Evolutionary conservation across 2,888 invertebrate species (phyloP).

Genomic region (Acheta domesticus): DNA sequence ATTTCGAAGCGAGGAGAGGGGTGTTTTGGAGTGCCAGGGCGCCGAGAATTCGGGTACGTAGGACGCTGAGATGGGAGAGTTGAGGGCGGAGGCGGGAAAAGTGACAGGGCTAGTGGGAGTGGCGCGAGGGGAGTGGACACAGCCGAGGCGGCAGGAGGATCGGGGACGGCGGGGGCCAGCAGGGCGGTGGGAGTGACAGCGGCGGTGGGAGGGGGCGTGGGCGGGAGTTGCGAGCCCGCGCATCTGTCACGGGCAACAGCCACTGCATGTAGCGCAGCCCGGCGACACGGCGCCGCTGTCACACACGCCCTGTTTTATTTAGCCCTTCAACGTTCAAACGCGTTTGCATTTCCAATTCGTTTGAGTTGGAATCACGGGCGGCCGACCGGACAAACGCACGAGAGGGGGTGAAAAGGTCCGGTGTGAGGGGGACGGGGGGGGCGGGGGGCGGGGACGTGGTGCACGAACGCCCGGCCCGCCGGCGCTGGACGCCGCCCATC

Average conservation of each 20-base stretch:
- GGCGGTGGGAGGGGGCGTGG: not conserved
- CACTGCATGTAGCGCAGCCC: not conserved
- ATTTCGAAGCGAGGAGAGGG: no score
- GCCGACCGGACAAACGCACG: not conserved
- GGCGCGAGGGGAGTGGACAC: no score
- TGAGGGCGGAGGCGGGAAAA: no score
- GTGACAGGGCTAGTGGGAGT: no score
- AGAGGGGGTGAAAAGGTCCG: no score
- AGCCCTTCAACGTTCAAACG: conserved; percentile 7
- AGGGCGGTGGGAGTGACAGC: not conserved
- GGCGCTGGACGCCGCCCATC: not conserved
- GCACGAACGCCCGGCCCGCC: not conserved
- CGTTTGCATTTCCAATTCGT: conserved; percentile 18
- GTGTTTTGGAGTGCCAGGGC: no score
- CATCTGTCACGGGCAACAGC: not conserved
- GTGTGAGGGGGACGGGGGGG: not conserved
- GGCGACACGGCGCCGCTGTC: not conserved
- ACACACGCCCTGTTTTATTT: conserved; percentile 10
- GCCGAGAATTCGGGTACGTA: no score
- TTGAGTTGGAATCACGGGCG: conserved; percentile 7
- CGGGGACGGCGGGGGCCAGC: not conserved
- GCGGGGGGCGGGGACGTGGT: not conserved
- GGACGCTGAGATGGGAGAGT: no score
- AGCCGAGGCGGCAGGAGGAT: no score
- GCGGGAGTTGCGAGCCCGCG: not conserved